Base-by-base conservation (phyloP, 2,113 vertebrate species). In the Anser cygnoides region DNA sequence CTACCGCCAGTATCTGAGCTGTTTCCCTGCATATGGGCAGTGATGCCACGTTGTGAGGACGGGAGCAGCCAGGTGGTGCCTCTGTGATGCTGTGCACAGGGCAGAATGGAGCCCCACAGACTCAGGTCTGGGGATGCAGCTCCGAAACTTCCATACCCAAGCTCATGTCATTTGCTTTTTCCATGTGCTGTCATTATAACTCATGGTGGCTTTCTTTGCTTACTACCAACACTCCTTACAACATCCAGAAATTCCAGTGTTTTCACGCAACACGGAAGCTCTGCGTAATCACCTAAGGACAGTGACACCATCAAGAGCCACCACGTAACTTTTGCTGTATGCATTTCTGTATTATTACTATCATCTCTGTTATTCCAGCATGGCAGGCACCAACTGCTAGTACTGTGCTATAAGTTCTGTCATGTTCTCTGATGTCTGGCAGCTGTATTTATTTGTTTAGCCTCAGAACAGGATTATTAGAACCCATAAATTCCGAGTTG, bases 1-100 rank as follows among this genome's bases (percentile, higher is more conserved):
- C 95, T 92, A 62, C 92, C 96, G 96, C 96, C 96, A 97, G 92
- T 92, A 86, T 93, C 90, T 78, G 97, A 83, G 93, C 86, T 95
- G 96, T 95, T 97, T 43, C 31, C 84, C 80, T 8, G 71, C 17
- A 41, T 61, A 83, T 33, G 75, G 67, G 76, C 91, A 7, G 77
- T 17, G 88, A 91, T 74, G 92, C 84, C 86, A 93, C 86, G 22
- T 39, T 5, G 54, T 29, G 21, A 89, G 96, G 94, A 79, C 89
- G 58, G 44, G 28, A 82, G 95, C 85, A 86, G 95, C 95, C 97
- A 95, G 67, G 83, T n/a, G 2, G 29, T 50, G 87, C 49, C 62
- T 89, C 71, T 92, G 90, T 68, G 87, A 89, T 81, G 86, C 75
- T 75, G 73, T 70, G 57, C 9, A 79, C 62, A 14, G 90, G 49